Evolutionary conservation across 2,113 vertebrate species (phyloP), one percentile per base, ranked within the genome.

Genomic region (Delphinapterus leucas): DNA sequence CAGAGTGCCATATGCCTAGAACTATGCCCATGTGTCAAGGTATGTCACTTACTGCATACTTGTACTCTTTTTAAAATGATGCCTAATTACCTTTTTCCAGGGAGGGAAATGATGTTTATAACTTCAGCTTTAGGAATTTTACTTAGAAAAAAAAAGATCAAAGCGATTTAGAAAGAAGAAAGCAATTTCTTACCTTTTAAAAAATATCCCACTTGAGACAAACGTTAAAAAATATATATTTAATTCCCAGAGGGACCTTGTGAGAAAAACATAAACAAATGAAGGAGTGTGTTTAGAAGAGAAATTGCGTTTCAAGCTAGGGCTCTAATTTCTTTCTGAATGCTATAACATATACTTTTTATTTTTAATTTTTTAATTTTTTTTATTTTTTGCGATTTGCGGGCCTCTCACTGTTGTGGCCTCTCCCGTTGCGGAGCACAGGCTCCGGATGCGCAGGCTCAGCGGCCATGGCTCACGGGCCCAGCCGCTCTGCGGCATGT

Each of bases 71-170:
- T 67, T n/a, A 23, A 94, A 91, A 77, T 86, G 28, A 21, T 79
- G 38, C 17, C 60, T 97, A 95, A 82, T 93, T 97, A 85, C 73
- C 49, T 88, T 76, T 95, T 73, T 58, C 44, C 33, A 70, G 36
- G 38, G 11, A 33, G 41, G 36, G 67, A 95, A 97, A 90, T 86
- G 1, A 88, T 97, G 67, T 96, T 82, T 92, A 63, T 85, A 95
- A 47, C 36, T 88, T 95, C 26, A 93, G 31, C 61, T 67, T 94
- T 49, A 81, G 28, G 6, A 97, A 94, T 63, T 90, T 3, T 68
- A 33, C 84, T 71, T 90, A 49, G 47, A 61, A 7, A 33, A 68
- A 85, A 85, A 65, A 70, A 68, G 38, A 88, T 94, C 44, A 94
- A 97, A 96, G 36, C 88, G 23, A 28, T 94, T 70, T 85, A 60